Conservation (phyloP, 2,113 vertebrate species). For the Brachyhypopomus gauderio region DNA sequence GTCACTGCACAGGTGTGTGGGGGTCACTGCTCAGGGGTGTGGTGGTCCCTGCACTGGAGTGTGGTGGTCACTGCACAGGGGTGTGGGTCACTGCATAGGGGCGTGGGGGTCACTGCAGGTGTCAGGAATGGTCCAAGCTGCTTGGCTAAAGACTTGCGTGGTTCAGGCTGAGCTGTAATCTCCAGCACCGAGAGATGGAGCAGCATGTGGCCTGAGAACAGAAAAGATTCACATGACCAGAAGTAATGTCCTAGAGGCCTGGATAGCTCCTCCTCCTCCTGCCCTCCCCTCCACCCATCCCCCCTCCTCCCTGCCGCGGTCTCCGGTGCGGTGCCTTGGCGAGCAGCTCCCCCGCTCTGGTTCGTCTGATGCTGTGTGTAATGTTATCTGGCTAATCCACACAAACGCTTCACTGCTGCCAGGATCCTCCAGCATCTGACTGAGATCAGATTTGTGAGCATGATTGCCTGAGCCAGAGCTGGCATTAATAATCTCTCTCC, state of each 20-base stretch:
- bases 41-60: too few relatives aligned
- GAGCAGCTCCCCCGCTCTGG: slow-evolving; percentile 2
- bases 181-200: slow-evolving; percentile 21
- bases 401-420: slow-evolving; percentile 35
- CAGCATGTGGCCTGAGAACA: slow-evolving; percentile 30
- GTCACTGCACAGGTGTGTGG: too few relatives aligned
- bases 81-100: too few relatives aligned
- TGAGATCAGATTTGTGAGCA: slow-evolving; percentile 39
- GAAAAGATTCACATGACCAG: slow-evolving; percentile 7
- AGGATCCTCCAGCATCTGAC: slow-evolving; percentile 23
- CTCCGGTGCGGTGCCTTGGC: slow-evolving; percentile 8
- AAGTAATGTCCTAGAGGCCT: slow-evolving; percentile 40
- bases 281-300: background rate
- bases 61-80: too few relatives aligned
- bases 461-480: slow-evolving; percentile 43
- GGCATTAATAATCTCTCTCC: slow-evolving; percentile 42
- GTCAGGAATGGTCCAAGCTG: too few relatives aligned
- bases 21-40: too few relatives aligned
- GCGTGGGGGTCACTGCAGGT: too few relatives aligned
- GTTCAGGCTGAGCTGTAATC: slow-evolving; percentile 33
- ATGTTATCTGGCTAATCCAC: slow-evolving; percentile 51
- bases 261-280: background rate
- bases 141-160: background rate
- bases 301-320: slow-evolving; percentile 5
- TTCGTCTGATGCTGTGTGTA: slow-evolving; percentile 9